These are phyloP conservation scores for Callipepla squamata DNA, from an alignment of 2,113 vertebrate species.

Conservation along the genomic window DNA sequence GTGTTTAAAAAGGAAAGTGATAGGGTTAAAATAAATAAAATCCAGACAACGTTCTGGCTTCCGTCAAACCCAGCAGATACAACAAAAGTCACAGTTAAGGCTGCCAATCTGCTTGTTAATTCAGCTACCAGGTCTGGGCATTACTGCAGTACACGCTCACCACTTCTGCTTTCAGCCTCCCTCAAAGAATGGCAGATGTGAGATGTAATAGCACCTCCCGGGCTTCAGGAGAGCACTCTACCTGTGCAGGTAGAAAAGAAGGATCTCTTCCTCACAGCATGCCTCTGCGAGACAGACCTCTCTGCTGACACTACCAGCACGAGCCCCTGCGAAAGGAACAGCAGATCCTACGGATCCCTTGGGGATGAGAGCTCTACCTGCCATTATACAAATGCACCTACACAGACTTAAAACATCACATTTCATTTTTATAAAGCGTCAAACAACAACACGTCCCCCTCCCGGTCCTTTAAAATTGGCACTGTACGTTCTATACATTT, in stretches of 20 bases:
- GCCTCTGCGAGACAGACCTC: background rate
- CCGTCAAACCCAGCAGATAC: background rate
- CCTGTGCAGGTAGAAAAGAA: background rate
- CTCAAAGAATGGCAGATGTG: background rate
- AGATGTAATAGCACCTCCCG: background rate
- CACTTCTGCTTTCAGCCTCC: background rate
- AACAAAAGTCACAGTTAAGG: constrained; percentile 17
- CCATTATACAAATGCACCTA: background rate
- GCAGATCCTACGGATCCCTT: constrained; percentile 33
- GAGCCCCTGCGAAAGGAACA: background rate
- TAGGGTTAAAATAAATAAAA: background rate
- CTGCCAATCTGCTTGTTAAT: background rate
- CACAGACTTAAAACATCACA: constrained; percentile 45
- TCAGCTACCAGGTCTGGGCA: background rate
- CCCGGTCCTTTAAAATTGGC: constrained; percentile 24
- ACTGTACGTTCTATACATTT: background rate
- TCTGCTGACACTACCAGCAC: background rate
- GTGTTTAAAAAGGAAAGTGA: background rate
- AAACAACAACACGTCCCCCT: background rate
- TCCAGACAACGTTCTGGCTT: background rate
- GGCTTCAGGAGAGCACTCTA: background rate
- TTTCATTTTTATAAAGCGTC: background rate
- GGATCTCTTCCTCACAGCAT: background rate
- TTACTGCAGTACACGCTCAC: background rate
- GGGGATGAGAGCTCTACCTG: background rate